Conservation (phyloP, 2,888 invertebrate species). For the Crossocerus cetratus region DNA sequence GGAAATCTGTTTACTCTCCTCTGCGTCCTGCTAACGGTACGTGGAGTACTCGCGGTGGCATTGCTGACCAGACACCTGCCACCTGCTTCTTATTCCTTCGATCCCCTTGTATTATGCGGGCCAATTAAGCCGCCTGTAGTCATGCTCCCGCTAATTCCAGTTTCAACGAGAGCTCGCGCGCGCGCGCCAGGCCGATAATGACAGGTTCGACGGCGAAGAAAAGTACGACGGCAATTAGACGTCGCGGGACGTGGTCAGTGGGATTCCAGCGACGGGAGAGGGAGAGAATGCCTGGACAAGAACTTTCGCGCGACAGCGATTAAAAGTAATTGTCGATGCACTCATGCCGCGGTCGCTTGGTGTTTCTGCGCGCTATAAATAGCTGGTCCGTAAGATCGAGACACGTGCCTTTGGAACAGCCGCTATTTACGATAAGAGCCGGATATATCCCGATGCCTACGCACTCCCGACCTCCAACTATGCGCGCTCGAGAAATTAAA, state of each 20-base stretch:
- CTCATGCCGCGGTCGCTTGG: not conserved
- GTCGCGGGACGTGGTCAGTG: not conserved
- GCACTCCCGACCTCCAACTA: too few species aligned
- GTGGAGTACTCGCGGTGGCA: not conserved
- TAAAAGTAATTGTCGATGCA: slow-evolving; percentile 28
- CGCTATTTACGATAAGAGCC: too few species aligned
- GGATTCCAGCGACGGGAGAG: not conserved
- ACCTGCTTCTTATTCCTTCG: slow-evolving; percentile 3
- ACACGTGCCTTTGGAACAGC: slow-evolving; percentile 21
- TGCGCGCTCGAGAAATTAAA: too few species aligned
- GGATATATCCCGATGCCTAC: too few species aligned
- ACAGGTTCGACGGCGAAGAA: not conserved
- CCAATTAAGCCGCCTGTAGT: slow-evolving; percentile 2
- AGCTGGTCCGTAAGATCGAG: slow-evolving; percentile 5
- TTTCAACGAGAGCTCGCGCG: not conserved
- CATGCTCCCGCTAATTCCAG: not conserved
- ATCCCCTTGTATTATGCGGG: not conserved
- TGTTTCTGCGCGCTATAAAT: slow-evolving; percentile 13
- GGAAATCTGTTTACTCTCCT: not conserved
- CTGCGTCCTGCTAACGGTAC: not conserved
- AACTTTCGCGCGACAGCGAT: slow-evolving; percentile 11
- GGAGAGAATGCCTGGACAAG: not conserved
- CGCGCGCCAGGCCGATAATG: slow-evolving; percentile 21
- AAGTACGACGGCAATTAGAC: slow-evolving; percentile 17
- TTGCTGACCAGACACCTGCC: not conserved